Evolutionary conservation across 2,888 invertebrate species (phyloP), one percentile per base, ranked within the genome.

Genomic region (Tipula lateralis): DNA sequence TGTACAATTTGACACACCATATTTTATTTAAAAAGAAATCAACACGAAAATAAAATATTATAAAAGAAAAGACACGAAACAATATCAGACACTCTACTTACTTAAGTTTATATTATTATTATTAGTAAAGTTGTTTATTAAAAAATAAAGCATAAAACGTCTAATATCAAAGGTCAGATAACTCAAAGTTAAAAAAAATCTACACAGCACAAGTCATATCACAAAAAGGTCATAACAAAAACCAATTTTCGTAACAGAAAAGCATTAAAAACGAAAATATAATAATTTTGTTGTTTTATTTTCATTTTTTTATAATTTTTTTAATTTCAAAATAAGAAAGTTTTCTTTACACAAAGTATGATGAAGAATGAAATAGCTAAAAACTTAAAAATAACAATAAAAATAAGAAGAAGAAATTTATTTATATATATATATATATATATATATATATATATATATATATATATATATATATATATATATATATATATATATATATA

Each of bases 291-390:
- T 24, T 66, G 66, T 3, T 44, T 44, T 44, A 16, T 16, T 66
- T 66, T 44, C 0, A 9, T 66, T 9, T 44, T 4, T 44, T 16
- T 44, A 16, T 36, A 36, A 9, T 50, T 50, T 50, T 66, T 66
- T 66, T 66, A 66, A 66, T 66, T 66, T 66, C 24, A 66, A 66
- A 66, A 66, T 66, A 66, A 66, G 24, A 66, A 66, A 66, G 66
- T 66, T 66, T 66, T 9, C 24, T 19, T 24, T 66, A 66, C 66
- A 66, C 66, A 66, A 66, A 66, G 66, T 66, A 66, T 24, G 66
- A 66, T 66, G 66, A 24, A 66, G 66, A 66, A 66, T 24, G 24
- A 66, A 24, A 66, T 9, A 66, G 66, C 66, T 44, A 66, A 24
- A 39, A 66, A 66, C 66, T 66, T 66, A 24, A 66, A 66, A 66